Conservation (phyloP, 2,888 invertebrate genomes). For the Synanthedon andrenaeformis region DNA sequence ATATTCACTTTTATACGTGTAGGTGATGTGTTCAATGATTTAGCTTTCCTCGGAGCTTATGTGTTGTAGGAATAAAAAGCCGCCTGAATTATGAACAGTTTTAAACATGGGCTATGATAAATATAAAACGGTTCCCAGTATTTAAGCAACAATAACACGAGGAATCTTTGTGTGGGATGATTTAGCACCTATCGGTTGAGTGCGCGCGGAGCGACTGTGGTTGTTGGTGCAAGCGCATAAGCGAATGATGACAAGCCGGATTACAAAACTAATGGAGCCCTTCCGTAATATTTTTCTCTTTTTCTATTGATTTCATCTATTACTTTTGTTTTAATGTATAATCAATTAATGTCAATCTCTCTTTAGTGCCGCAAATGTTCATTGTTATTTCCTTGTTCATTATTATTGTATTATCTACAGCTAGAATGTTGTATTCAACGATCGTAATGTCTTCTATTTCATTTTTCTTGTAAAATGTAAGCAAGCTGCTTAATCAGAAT, state of each 20-base stretch:
- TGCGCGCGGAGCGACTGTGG: slow-evolving; percentile 12
- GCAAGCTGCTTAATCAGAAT: no score
- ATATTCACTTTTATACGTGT: neutral
- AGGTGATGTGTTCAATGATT: neutral
- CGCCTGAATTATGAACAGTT: slow-evolving; percentile 6
- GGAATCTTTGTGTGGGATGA: slow-evolving; percentile 22
- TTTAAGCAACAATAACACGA: slow-evolving; percentile 27
- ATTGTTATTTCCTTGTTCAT: no score
- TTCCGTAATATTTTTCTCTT: no score
- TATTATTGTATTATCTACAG: no score
- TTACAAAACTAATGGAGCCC: no score
- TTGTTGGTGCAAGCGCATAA: neutral
- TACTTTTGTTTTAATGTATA: no score
- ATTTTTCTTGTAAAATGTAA: no score
- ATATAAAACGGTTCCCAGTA: slow-evolving; percentile 20
- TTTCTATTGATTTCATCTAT: no score
- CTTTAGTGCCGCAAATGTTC: no score
- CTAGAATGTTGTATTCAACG: no score
- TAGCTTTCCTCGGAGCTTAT: neutral
- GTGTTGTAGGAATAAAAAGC: neutral
- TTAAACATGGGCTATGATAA: slow-evolving; percentile 8
- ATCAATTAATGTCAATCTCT: no score
- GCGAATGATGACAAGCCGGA: neutral
- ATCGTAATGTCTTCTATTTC: no score
- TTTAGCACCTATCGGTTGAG: slow-evolving; percentile 20